phyloP scores from a whole-genome alignment of 2,797 vertebrate species.

The Chelidonichthys spinosus region DNA sequence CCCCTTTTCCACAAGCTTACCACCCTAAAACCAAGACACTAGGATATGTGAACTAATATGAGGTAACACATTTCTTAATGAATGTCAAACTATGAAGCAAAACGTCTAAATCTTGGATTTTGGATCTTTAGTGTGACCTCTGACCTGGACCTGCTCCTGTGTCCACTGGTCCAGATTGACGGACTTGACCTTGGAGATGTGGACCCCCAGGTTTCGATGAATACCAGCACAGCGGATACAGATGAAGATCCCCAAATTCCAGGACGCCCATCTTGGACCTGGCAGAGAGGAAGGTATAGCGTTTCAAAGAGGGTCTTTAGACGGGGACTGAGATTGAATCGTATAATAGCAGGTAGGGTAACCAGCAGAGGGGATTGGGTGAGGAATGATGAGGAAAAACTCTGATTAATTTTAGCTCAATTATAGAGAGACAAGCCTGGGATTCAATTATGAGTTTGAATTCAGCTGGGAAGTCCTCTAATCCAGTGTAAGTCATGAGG shows the following conservation, averaged over 20 bases:
- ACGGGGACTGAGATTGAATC: background rate
- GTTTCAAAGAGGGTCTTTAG: background rate
- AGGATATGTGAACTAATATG: too few species aligned
- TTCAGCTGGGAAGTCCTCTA: conserved; percentile 65
- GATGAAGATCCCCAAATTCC: conserved; percentile 98
- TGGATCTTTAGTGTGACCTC: conserved; percentile 19
- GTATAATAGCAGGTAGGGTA: conserved; percentile 10
- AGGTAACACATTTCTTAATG: too few species aligned
- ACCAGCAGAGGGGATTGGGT: background rate
- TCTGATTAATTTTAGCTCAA: conserved; percentile 58
- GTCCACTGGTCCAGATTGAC: conserved; percentile 99
- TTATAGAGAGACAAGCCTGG: conserved; percentile 58
- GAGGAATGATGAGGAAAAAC: conserved; percentile 27
- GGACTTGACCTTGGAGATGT: conserved; percentile 98
- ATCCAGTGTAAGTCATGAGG: conserved; percentile 58
- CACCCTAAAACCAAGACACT: too few species aligned
- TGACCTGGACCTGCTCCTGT: conserved; percentile 97
- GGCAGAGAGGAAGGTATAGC: conserved; percentile 1
- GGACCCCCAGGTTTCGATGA: conserved; percentile 97
- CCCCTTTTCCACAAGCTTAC: background rate
- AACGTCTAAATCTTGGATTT: background rate
- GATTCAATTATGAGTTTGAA: conserved; percentile 71
- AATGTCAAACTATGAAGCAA: background rate
- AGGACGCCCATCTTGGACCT: conserved; percentile 99
- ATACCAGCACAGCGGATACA: conserved; percentile 98